A percentile compares a stretch with the other conserved stretches of the same genome.
Conservation (phyloP, 2,888 invertebrate genomes). For the Bursaphelenchus okinawaensis region DNA sequence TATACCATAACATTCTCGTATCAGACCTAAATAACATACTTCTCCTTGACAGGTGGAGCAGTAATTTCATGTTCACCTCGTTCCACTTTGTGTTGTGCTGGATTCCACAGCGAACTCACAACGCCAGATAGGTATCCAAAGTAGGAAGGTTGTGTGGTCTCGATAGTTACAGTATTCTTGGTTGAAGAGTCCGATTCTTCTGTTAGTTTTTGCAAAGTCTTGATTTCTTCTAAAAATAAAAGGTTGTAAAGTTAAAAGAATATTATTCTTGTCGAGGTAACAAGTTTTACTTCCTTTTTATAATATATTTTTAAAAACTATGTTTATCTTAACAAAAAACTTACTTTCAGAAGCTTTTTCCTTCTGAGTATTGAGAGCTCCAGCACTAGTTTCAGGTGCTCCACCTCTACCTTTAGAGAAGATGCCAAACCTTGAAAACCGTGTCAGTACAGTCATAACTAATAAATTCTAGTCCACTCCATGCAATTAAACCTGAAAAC, state of each 20-base stretch:
- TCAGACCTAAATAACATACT: neutral
- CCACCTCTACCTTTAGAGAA: neutral
- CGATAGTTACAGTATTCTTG: slow-evolving; percentile 9
- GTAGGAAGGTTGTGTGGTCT: slow-evolving; percentile 20
- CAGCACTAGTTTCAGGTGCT: neutral
- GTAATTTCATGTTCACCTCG: slow-evolving; percentile 2
- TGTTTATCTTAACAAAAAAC: no score
- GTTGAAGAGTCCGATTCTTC: neutral
- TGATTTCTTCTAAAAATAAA: neutral
- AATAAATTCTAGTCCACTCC: neutral
- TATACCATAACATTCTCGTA: neutral
- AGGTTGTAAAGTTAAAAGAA: no score
- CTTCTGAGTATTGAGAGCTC: neutral
- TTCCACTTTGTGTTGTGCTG: neutral
- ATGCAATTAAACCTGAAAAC: neutral
- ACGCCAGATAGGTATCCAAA: slow-evolving; percentile 25
- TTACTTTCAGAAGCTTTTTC: neutral
- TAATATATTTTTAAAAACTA: no score
- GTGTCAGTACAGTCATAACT: neutral
- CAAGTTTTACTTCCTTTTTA: no score
- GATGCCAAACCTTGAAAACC: slow-evolving; percentile 7
- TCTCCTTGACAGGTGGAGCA: slow-evolving; percentile 11
- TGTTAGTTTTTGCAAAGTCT: neutral
- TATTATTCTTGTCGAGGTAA: no score
- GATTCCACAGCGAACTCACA: slow-evolving; percentile 18